Conservation (phyloP, 2,888 invertebrate genomes). For the Chrysotoxum bicinctum region DNA sequence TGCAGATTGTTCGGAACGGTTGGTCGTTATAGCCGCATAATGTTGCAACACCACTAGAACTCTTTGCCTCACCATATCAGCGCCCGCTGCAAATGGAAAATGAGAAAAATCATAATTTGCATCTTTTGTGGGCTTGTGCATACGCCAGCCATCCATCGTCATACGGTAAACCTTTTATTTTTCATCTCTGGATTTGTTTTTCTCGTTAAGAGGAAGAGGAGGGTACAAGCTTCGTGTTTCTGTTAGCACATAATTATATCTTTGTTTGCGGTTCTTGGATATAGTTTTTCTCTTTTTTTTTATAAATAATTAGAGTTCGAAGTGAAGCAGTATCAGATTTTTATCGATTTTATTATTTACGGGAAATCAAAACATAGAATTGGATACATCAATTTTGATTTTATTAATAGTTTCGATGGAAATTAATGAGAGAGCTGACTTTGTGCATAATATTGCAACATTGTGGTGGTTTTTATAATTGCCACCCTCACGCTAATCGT, state of each 20-base stretch:
- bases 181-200: conserved; percentile 4
- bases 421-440: neutral
- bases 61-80: neutral
- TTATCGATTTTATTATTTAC: conserved; percentile 32
- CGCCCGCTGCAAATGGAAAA: conserved; percentile 61
- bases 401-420: neutral
- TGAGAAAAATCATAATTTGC: conserved; percentile 59
- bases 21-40: conserved; percentile 50
- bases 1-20: conserved; percentile 64
- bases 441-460: conserved; percentile 32
- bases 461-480: conserved; percentile 47
- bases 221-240: conserved; percentile 37
- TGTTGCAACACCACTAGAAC: conserved; percentile 13
- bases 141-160: neutral
- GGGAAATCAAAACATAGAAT: conserved; percentile 16
- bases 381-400: neutral
- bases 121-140: conserved; percentile 42
- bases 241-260: conserved; percentile 59
- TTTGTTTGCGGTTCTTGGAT: conserved; percentile 30
- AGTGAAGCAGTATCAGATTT: conserved; percentile 27
- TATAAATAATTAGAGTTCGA: conserved; percentile 43
- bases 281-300: neutral
- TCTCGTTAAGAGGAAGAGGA: neutral
- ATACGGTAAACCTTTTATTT: conserved; percentile 40
- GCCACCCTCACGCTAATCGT: conserved; percentile 44